Base-by-base conservation (phyloP, 2,797 vertebrate genomes). In the Salmo trutta region DNA sequence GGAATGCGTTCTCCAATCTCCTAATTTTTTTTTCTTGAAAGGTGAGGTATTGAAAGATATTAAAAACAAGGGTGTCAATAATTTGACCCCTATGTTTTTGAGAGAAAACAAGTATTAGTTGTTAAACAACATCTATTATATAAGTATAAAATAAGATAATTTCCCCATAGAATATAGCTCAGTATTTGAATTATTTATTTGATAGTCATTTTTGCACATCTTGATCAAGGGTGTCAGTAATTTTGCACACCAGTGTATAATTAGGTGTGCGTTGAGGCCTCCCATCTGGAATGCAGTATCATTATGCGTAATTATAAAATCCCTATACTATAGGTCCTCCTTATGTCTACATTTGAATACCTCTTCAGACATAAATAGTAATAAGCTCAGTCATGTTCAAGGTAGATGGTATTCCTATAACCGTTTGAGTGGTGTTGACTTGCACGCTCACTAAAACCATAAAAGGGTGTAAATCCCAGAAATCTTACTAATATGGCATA, bases 391-490 rank as follows among this genome's bases (percentile, higher is more conserved):
- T 27, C 15, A 29, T 31, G 56, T 21, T 59, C 24, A 15, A 15
- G 24, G 27, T 16, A 31, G 27, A 66, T 33, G 14, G 54, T 70
- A 70, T 47, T 70, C n/a, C 73, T 70, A 36, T 74, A 75, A 70
- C 74, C 56, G 77, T 36, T 54, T 21, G 24, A 47, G 12, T 56
- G 16, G 12, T 73, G 68, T 74, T 47, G 6, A 72, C 17, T 51
- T 73, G 41, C 14, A 15, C 69, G 19, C 3, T 21, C 33, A 73
- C 64, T 65, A 76, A 62, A 69, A 73, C 68, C 64, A 29, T 77
- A 75, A 80, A 52, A 51, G 47, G 8, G 53, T 51, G 56, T 15
- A 75, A 75, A 73, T 71, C 67, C 36, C 72, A 47, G 21, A 59
- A 14, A 51, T 54, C 29, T 51, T 71, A 56, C n/a, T 64, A 33